Evolutionary conservation across 2,888 invertebrate genomes (phyloP).

Genomic region (Danaus chrysippus): DNA sequence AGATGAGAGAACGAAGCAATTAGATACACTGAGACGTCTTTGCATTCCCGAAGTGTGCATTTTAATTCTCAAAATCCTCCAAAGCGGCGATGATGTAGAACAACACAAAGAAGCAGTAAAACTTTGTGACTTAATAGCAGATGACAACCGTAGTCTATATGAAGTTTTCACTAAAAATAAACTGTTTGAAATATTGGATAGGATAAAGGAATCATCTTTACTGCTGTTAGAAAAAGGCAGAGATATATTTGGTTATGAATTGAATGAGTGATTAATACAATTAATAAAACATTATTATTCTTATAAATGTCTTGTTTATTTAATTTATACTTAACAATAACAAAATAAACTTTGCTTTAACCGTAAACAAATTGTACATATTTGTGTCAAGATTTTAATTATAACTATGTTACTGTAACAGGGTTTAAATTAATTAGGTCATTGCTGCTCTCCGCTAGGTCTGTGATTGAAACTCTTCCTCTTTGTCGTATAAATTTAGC

Average conservation of each 20-base stretch:
- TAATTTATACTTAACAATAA: conserved; percentile 13
- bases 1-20: conserved; percentile 81
- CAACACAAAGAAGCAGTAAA: conserved; percentile 84
- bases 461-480: conserved; percentile 95
- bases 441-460: conserved; percentile 96
- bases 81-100: conserved; percentile 85
- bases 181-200: conserved; percentile 85
- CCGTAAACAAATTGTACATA: conserved; percentile 7
- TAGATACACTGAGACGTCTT: conserved; percentile 86
- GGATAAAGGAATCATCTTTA: conserved; percentile 88
- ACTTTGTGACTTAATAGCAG: conserved; percentile 88
- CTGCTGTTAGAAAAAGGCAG: conserved; percentile 85
- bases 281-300: conserved; percentile 22
- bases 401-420: conserved; percentile 48
- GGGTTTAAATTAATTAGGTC: conserved; percentile 91
- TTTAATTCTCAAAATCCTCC: conserved; percentile 88
- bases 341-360: conserved; percentile 6
- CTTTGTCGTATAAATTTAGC: conserved; percentile 97
- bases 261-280: conserved; percentile 44
- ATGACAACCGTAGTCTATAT: conserved; percentile 88
- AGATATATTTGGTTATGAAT: conserved; percentile 90
- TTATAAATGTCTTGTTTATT: conserved; percentile 26
- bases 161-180: conserved; percentile 89
- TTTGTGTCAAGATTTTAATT: neutral
- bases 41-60: conserved; percentile 92